Evolutionary conservation across 2,113 vertebrate genomes (phyloP), one percentile per base, ranked within the genome.

Genomic region (Trematomus loennbergii): DNA sequence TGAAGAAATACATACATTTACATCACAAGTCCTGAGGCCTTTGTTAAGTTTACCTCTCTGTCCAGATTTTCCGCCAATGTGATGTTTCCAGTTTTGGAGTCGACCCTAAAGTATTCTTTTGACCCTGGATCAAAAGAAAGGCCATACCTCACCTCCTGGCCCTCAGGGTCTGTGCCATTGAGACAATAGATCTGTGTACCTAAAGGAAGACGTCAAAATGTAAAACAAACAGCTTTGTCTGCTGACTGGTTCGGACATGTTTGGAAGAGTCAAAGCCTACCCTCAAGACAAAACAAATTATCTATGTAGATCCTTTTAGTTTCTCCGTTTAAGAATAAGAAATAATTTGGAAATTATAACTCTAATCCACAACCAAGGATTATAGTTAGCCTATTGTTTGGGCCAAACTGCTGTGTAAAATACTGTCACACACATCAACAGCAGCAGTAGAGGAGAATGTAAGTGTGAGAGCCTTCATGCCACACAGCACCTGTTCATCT

Each of bases 81-180:
- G 66, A 99, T 94, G 60, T 95, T 96, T 90, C 98, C 98, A 66
- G 95, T 94, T 64, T 88, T 80, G n/a, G 94, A 75, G 69, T 99
- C 96, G 4, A 98, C 92, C 11, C 91, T 91, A 89, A 99, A 99
- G 88, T 97, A 95, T 3, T 92, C 94, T 81, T 94, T 97, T 62
- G 95, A 83, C 20, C 96, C 96, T 12, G 97, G 92, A 79, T 99
- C 96, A 84, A 98, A 98, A 29, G 94, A 93, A 75, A 99, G 87
- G 67, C 95, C 96, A 1, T 98, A 99, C 0, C 94, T 96, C 87
- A 99, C 95, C 0, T 96, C 92, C 53, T 97, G 96, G 13, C 96
- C 96, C 86, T 99, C 98, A 0, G 97, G 97, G 81, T 99, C 98
- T 0, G 96, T 97, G 72, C 98, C 98, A 58, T 99, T 99, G 72